A percentile compares a stretch with the other conserved stretches of the same genome.
Conservation (phyloP, 2,113 vertebrate genomes). For the Microcebus jonahi region DNA sequence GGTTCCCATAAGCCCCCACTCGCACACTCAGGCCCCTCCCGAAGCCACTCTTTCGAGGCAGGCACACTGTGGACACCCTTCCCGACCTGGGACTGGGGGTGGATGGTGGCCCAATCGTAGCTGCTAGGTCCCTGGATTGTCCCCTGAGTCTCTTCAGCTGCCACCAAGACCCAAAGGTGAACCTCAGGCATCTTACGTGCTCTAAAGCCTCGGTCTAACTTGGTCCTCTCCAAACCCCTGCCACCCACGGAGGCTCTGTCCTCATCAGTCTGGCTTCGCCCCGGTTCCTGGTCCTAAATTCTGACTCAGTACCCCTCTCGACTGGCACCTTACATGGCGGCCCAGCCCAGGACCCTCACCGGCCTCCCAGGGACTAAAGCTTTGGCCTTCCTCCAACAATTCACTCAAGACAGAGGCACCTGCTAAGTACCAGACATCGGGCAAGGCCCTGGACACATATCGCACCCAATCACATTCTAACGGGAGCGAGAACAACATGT, state of each 20-base stretch:
- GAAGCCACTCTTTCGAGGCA: not conserved
- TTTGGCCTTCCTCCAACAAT: not conserved
- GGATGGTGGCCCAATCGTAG: not conserved
- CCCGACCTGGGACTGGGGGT: too few species aligned
- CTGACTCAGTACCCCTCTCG: not conserved
- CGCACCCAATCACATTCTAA: not conserved
- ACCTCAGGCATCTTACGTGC: not conserved
- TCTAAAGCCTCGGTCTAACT: not conserved
- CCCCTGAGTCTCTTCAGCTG: not conserved
- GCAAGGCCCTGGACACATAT: not conserved
- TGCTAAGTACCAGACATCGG: not conserved
- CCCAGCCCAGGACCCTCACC: not conserved
- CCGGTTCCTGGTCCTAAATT: not conserved
- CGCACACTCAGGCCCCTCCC: not conserved
- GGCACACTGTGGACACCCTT: not conserved
- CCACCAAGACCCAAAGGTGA: not conserved
- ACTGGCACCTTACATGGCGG: not conserved
- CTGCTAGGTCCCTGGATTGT: not conserved
- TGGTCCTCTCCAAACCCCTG: not conserved
- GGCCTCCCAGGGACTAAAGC: not conserved
- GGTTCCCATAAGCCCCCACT: not conserved
- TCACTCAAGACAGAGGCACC: not conserved
- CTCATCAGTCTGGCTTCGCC: not conserved
- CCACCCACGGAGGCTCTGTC: not conserved
- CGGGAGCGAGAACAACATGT: accelerated